Base-by-base conservation (phyloP, 2,797 vertebrate genomes). In the Malurus leucopterus region DNA sequence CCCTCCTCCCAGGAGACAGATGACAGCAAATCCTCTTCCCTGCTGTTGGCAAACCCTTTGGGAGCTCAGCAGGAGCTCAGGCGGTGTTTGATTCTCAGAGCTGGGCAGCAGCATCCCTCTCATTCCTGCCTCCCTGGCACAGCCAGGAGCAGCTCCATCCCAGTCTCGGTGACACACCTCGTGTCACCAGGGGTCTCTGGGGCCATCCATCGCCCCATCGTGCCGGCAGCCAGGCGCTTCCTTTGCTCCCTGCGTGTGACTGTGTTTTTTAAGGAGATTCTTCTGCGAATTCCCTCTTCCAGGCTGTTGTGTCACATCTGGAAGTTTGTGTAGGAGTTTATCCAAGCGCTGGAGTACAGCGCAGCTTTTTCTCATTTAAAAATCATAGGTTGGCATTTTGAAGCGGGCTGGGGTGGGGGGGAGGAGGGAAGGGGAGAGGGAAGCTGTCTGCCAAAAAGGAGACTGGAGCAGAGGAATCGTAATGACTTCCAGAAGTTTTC, bases 341-440 rank as follows among this genome's bases (percentile, higher is more conserved):
- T 98, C 98, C 98, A 98, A 98, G 97, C 94, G 97, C 98, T 89
- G 92, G 94, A 97, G 96, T 97, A 98, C 97, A 98, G 98, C 95
- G 95, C 98, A 99, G 98, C 98, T 98, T 99, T 98, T 98, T 98
- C 98, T 99, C 98, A 99, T 99, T 98, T 99, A 98, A 97, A 97
- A 98, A 97, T 98, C 97, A 96, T 94, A 97, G 97, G 97, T 97
- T 98, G 98, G 98, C 98, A 98, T 97, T 97, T 97, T 96, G 96
- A 97, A 97, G 95, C 58, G 17, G 93, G 86, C 82, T 91, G 81
- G 85, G 49, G 13, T 9, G 89, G 89, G 75, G 44, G 73, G 51
- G 8, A 41, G 65, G 65, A 38, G 91, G 93, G 86, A 90, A 86
- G 87, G 92, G 73, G 83, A 74, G 91, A 73, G 85, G 87, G 95